These are phyloP conservation scores for Drosophila neotestacea DNA, from an alignment of 2,888 invertebrate genomes.

Conservation along the genomic window DNA sequence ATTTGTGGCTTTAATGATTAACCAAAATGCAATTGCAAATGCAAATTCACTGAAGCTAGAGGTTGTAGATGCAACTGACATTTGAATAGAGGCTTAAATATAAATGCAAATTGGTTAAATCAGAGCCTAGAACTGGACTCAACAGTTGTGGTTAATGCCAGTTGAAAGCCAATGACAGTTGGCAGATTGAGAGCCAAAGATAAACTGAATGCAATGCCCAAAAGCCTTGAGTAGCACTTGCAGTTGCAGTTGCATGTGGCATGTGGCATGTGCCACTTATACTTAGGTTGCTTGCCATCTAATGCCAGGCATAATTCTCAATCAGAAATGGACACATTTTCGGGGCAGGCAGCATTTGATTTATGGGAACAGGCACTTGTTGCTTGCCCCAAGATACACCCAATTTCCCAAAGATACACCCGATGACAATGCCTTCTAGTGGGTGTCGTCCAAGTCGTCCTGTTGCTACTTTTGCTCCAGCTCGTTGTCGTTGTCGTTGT, in stretches of 20 bases:
- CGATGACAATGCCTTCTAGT: constrained; percentile 38
- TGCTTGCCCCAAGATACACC: constrained; percentile 37
- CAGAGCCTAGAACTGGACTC: not conserved
- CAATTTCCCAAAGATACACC: constrained; percentile 14
- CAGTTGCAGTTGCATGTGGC: no score
- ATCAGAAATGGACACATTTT: constrained; percentile 51
- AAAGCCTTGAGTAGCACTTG: constrained; percentile 15
- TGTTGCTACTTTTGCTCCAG: constrained; percentile 17
- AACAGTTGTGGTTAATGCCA: constrained; percentile 5
- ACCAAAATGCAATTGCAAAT: constrained; percentile 47
- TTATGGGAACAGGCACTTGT: constrained; percentile 50
- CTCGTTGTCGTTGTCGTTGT: constrained; percentile 18
- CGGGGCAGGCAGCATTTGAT: constrained; percentile 26
- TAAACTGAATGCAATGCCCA: constrained; percentile 1
- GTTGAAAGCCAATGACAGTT: constrained; percentile 26
- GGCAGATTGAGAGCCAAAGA: constrained; percentile 16
- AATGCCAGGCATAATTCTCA: constrained; percentile 51
- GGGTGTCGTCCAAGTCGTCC: constrained; percentile 40
- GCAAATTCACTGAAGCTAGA: not conserved
- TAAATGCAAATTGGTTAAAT: constrained; percentile 5
- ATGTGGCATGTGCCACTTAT: constrained; percentile 1
- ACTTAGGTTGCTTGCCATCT: constrained; percentile 10
- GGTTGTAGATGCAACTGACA: not conserved
- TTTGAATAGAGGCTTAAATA: not conserved
- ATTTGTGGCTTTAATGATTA: constrained; percentile 70